These are phyloP conservation scores for Drosophila obscura DNA, from an alignment of 1,140 invertebrate species.

Conservation along the genomic window DNA sequence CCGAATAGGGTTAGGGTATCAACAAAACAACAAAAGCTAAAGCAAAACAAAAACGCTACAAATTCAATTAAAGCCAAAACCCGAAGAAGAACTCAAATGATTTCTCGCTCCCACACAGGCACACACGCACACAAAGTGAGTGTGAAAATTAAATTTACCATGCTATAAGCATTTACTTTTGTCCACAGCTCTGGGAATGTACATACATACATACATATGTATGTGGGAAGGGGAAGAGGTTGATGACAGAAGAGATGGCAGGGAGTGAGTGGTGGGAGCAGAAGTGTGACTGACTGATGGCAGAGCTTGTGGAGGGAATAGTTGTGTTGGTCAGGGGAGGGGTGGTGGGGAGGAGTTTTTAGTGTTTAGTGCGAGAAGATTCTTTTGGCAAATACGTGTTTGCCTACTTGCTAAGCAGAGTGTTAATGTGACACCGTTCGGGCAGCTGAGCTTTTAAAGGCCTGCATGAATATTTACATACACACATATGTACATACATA, in stretches of 20 bases:
- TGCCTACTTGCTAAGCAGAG: conserved; percentile 32
- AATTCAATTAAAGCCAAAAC: conserved; percentile 52
- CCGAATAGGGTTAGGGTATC: too few species aligned
- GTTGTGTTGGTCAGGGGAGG: neutral
- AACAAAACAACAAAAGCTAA: conserved; percentile 17
- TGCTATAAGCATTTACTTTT: conserved; percentile 49
- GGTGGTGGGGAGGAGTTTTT: conserved; percentile 4
- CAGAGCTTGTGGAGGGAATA: too few species aligned
- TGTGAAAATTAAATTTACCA: conserved; percentile 67
- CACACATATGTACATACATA: too few species aligned
- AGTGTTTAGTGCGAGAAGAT: conserved; percentile 47
- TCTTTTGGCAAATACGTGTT: conserved; percentile 50
- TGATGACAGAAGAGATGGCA: neutral
- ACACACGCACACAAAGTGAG: conserved; percentile 44
- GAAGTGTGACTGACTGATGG: too few species aligned
- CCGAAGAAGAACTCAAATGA: conserved; percentile 30
- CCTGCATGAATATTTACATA: too few species aligned
- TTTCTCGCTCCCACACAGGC: conserved; percentile 5
- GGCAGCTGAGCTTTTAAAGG: neutral
- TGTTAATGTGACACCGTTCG: conserved; percentile 42
- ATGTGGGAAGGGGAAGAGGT: neutral
- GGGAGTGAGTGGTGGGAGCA: conserved; percentile 21
- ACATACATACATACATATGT: too few species aligned
- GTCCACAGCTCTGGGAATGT: conserved; percentile 27
- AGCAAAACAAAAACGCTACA: conserved; percentile 25